phyloP scores from a whole-genome alignment of 2,888 invertebrate genomes.

The Acholoe squamosa region DNA sequence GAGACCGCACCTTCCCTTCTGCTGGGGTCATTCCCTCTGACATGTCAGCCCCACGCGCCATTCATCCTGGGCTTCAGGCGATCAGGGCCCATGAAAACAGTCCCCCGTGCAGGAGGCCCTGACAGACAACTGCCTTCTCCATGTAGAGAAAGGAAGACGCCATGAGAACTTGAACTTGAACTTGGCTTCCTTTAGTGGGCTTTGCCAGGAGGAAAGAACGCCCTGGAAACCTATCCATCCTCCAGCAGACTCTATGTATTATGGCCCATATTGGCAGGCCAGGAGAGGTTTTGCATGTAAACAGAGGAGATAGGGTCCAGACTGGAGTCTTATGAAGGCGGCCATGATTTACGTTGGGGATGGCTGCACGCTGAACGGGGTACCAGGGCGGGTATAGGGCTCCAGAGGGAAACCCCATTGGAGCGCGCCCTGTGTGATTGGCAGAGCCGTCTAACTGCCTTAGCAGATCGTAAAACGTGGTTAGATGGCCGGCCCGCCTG shows the following conservation, averaged over 20 bases:
- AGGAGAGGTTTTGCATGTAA: conserved; percentile 24
- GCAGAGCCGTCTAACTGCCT: conserved; percentile 44
- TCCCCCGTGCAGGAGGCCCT: background rate
- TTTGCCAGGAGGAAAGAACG: background rate
- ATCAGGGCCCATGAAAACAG: conserved; percentile 20
- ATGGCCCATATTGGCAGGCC: conserved; percentile 20
- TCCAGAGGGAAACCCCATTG: background rate
- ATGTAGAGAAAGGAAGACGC: background rate
- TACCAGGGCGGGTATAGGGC: background rate
- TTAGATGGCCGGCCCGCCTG: background rate
- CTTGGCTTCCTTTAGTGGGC: background rate
- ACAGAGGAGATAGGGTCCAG: background rate
- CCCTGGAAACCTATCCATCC: background rate
- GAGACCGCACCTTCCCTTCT: background rate
- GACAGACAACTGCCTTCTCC: background rate
- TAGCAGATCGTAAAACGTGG: conserved; percentile 48
- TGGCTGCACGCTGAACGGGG: background rate
- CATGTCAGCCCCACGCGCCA: background rate
- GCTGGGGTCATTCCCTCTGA: conserved; percentile 14
- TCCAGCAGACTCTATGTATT: background rate
- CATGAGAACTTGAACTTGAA: too few species aligned
- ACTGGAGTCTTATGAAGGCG: background rate
- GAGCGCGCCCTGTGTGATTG: conserved; percentile 15
- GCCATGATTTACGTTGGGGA: background rate
- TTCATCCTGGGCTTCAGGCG: background rate